Percentiles rank a stretch among this genome's conserved stretches.
phyloP scores from a whole-genome alignment of 2,113 vertebrate species.

The Notiomystis cincta region DNA sequence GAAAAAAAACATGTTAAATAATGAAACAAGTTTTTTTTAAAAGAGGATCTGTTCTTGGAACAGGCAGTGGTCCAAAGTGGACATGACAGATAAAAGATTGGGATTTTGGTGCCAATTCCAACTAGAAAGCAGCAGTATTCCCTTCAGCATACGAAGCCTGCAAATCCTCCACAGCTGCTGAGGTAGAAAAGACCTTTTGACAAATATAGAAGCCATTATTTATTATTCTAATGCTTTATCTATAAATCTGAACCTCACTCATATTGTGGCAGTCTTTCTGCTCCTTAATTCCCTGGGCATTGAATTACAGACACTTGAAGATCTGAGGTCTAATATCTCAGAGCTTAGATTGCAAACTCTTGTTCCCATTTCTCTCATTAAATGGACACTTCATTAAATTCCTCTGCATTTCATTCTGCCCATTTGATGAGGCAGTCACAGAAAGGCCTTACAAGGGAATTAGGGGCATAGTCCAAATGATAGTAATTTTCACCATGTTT shows the following conservation, averaged over 20 bases:
- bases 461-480: not conserved
- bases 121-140: not conserved
- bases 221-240: not conserved
- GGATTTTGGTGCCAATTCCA: not conserved
- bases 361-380: not conserved
- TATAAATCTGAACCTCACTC: not conserved
- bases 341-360: not conserved
- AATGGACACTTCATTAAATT: not conserved
- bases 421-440: not conserved
- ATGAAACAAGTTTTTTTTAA: not conserved
- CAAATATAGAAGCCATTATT: not conserved
- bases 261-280: not conserved
- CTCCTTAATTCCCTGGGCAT: not conserved
- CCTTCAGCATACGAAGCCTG: not conserved
- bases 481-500: not conserved
- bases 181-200: not conserved
- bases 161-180: not conserved
- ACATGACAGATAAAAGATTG: not conserved
- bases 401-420: not conserved
- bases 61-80: not conserved
- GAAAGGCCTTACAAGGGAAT: not conserved
- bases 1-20: not conserved
- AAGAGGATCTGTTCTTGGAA: not conserved
- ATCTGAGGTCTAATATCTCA: not conserved
- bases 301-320: not conserved